These are phyloP conservation scores for Tipula unca DNA, from an alignment of 2,888 invertebrate species.

Conservation along the genomic window DNA sequence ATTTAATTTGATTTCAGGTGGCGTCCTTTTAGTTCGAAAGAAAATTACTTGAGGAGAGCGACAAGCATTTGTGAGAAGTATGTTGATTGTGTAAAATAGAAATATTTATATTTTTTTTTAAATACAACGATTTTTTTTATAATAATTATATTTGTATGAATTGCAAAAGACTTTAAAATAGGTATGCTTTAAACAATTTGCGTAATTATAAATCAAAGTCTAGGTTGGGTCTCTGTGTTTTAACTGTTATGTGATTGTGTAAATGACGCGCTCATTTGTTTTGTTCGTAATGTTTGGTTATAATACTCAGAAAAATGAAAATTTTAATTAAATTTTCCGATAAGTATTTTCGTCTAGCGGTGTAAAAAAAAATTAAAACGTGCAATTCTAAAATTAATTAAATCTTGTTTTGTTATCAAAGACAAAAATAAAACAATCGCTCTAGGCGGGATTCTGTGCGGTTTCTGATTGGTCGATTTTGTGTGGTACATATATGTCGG, in stretches of 20 bases:
- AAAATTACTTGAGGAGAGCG: neutral
- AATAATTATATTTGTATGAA: slow-evolving; percentile 1
- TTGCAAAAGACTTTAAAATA: neutral
- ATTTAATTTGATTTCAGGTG: neutral
- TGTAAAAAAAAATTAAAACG: neutral
- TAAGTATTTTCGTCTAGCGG: neutral
- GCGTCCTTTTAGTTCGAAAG: neutral
- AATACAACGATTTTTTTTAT: neutral
- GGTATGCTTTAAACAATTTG: neutral
- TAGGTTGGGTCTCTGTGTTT: neutral
- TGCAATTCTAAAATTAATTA: neutral
- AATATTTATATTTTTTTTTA: neutral
- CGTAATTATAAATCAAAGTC: neutral
- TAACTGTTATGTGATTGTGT: neutral
- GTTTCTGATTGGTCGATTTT: neutral
- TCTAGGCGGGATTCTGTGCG: neutral
- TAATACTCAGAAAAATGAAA: neutral
- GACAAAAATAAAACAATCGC: neutral
- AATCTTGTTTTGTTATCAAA: neutral
- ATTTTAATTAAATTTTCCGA: neutral
- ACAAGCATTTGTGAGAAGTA: neutral
- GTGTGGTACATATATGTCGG: neutral
- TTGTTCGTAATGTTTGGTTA: neutral
- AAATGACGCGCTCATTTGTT: neutral
- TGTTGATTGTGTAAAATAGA: neutral